Conservation (phyloP, 2,888 invertebrate species). For the Saturnia japonica region DNA sequence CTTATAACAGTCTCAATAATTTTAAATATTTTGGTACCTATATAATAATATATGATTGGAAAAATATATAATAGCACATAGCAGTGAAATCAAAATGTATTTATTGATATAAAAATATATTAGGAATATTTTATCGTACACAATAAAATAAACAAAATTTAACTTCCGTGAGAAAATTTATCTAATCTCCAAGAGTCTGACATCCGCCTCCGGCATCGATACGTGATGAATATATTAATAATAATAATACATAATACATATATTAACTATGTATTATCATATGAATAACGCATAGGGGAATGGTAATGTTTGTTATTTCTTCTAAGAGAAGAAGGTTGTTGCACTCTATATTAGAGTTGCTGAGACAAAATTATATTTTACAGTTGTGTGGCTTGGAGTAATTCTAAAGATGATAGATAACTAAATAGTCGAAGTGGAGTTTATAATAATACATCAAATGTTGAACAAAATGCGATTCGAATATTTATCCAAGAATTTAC, state of each 20-base stretch:
- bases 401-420: background rate
- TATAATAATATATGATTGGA: too few species aligned
- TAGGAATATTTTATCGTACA: background rate
- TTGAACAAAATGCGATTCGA: too few species aligned
- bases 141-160: background rate
- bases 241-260: constrained; percentile 24
- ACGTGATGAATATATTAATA: constrained; percentile 22
- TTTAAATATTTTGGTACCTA: too few species aligned
- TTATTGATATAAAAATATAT: background rate
- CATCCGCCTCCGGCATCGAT: constrained; percentile 7
- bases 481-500: too few species aligned
- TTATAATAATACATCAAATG: too few species aligned
- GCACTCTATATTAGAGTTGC: constrained; percentile 28
- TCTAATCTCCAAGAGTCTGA: constrained; percentile 11
- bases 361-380: constrained; percentile 17
- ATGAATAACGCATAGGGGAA: constrained; percentile 62
- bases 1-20: background rate
- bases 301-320: constrained; percentile 58
- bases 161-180: background rate
- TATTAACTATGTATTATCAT: constrained; percentile 45
- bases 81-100: too few species aligned
- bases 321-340: constrained; percentile 46
- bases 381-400: constrained; percentile 17
- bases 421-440: background rate
- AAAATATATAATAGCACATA: too few species aligned